Evolutionary conservation across 2,888 invertebrate species (phyloP).

Genomic region (Campoplex nolae): DNA sequence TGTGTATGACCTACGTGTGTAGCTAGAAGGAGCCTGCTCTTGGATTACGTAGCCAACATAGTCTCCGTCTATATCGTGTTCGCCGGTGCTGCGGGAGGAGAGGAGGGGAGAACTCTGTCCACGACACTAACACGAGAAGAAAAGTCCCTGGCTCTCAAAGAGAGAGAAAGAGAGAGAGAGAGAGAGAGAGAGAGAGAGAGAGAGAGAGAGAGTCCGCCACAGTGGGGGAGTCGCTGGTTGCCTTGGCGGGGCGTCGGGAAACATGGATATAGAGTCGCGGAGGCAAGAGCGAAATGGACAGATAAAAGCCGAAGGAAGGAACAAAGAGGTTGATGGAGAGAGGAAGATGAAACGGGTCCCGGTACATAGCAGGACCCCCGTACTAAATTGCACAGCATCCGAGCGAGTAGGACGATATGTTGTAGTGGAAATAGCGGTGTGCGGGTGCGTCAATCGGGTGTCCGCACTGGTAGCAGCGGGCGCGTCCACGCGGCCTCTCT

Average conservation of each 20-base stretch:
- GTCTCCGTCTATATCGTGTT: slow-evolving; percentile 49
- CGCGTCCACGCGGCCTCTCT: slow-evolving; percentile 85
- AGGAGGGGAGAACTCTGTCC: slow-evolving; percentile 64
- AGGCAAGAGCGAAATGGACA: slow-evolving; percentile 65
- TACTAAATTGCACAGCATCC: slow-evolving; percentile 47
- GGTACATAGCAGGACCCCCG: slow-evolving; percentile 42
- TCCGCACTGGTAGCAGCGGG: slow-evolving; percentile 75
- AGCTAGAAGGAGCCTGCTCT: slow-evolving; percentile 77
- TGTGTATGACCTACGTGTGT: slow-evolving; percentile 80
- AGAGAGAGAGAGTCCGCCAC: slow-evolving; percentile 5
- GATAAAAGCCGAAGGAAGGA: slow-evolving; percentile 66
- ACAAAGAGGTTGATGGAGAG: slow-evolving; percentile 45
- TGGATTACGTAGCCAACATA: slow-evolving; percentile 77
- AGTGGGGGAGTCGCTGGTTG: slow-evolving; percentile 81
- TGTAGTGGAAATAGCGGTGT: slow-evolving; percentile 34
- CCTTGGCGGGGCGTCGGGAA: slow-evolving; percentile 64
- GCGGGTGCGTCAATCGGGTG: slow-evolving; percentile 68
- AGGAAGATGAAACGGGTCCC: slow-evolving; percentile 53
- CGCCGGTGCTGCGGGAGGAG: slow-evolving; percentile 73
- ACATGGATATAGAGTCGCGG: slow-evolving; percentile 39
- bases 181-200: too few species aligned
- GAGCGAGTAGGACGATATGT: slow-evolving; percentile 20
- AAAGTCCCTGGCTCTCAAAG: slow-evolving; percentile 16
- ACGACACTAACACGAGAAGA: slow-evolving; percentile 42
- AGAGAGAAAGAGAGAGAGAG: too few species aligned